Percentiles rank a stretch among this genome's conserved stretches.
These are phyloP conservation scores for Daboia siamensis DNA, from an alignment of 2,113 vertebrate species.

Conservation along the genomic window DNA sequence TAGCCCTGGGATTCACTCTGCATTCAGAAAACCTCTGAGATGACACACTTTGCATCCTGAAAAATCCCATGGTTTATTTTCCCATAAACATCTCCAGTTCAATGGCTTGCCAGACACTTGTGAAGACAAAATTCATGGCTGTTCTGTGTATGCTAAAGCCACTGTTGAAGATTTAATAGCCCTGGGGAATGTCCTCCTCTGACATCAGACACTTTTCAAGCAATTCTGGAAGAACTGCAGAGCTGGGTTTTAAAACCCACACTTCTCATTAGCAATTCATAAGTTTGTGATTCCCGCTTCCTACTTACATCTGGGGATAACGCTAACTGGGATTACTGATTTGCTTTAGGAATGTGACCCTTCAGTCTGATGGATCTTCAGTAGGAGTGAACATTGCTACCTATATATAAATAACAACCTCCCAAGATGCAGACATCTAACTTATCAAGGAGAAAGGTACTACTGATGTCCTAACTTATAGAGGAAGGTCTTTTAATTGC, in stretches of 20 bases:
- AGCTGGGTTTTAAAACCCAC: not conserved
- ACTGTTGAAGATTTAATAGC: not conserved
- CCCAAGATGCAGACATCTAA: not conserved
- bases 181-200: constrained; percentile 34
- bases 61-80: not conserved
- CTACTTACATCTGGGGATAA: not conserved
- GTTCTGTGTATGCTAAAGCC: not conserved
- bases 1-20: not conserved
- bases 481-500: not conserved
- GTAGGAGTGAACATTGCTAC: not conserved
- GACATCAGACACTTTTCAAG: constrained; percentile 42
- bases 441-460: not conserved
- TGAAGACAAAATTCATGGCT: not conserved
- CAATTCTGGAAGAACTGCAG: not conserved
- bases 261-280: not conserved
- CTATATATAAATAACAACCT: not conserved
- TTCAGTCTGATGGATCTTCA: too few species aligned
- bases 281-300: not conserved
- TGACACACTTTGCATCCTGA: not conserved
- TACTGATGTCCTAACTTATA: not conserved
- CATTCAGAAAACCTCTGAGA: not conserved
- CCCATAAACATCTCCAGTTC: not conserved
- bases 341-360: not conserved
- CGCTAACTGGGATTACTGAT: too few species aligned
- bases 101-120: not conserved